Evolutionary conservation across 2,113 vertebrate genomes (phyloP).

Genomic region (Bufo bufo): DNA sequence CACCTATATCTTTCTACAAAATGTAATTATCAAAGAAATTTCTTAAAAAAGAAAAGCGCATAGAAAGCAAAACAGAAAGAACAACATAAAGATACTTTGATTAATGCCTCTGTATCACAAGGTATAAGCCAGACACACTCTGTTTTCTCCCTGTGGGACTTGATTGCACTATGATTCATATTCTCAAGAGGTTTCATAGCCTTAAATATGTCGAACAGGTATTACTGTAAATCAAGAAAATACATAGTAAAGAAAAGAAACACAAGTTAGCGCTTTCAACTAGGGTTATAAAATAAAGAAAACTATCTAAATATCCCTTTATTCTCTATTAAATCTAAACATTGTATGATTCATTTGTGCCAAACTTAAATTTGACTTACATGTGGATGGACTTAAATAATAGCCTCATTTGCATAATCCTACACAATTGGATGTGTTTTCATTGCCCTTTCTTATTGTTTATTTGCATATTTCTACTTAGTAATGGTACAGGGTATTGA

Average conservation of each 20-base stretch:
- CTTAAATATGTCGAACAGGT: conserved; percentile 51
- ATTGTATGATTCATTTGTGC: background rate
- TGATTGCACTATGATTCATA: conserved; percentile 50
- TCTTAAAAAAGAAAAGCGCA: background rate
- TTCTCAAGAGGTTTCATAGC: conserved; percentile 34
- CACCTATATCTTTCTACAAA: background rate
- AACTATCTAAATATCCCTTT: conserved; percentile 13
- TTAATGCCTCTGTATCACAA: conserved; percentile 42
- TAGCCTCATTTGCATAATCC: too few relatives aligned
- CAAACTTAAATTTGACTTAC: background rate
- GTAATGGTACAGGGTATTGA: too few relatives aligned
- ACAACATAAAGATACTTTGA: conserved; percentile 40
- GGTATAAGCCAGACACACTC: conserved; percentile 30
- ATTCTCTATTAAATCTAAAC: conserved; percentile 4
- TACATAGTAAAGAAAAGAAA: conserved; percentile 28
- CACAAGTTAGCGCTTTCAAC: conserved; percentile 48
- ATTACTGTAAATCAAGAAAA: conserved; percentile 54
- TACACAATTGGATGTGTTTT: too few relatives aligned
- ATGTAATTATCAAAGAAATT: conserved; percentile 1
- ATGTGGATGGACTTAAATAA: too few relatives aligned
- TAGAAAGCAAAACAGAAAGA: conserved; percentile 50
- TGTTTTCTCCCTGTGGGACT: conserved; percentile 43
- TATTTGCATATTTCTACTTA: too few relatives aligned
- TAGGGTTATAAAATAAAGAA: conserved; percentile 9
- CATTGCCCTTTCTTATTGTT: too few relatives aligned